phyloP scores from a whole-genome alignment of 2,113 vertebrate species.

The Cricetomys ansorgei region DNA sequence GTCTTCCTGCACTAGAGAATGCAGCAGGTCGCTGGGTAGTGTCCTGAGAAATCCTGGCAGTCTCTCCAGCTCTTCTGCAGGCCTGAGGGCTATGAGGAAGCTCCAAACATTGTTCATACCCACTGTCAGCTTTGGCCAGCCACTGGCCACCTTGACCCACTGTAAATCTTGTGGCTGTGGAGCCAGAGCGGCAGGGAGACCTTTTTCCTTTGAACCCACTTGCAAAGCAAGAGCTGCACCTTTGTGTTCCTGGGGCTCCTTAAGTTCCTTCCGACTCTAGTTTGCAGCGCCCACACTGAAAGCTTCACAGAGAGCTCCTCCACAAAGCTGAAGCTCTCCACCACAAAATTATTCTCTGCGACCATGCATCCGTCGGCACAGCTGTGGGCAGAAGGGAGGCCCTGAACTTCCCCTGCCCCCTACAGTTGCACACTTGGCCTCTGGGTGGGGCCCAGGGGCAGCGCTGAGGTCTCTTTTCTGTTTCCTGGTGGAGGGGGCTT shows the following conservation, averaged over 20 bases:
- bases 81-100: background rate
- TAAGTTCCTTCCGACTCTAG: background rate
- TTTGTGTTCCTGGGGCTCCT: background rate
- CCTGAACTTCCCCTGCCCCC: background rate
- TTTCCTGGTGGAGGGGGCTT: background rate
- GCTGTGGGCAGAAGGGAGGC: background rate
- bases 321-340: background rate
- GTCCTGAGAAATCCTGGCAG: background rate
- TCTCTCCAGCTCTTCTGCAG: background rate
- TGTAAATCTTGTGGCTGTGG: constrained; percentile 34
- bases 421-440: background rate
- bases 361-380: rapidly evolving
- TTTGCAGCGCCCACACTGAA: background rate
- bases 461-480: background rate
- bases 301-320: background rate
- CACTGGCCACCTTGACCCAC: constrained; percentile 41
- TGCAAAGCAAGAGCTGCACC: background rate
- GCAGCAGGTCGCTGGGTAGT: background rate
- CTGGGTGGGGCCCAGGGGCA: background rate
- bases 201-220: background rate
- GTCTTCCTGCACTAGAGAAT: background rate
- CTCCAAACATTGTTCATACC: constrained; percentile 28
- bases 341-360: background rate
- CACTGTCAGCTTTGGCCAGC: constrained; percentile 60
- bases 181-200: constrained; percentile 13